Evolutionary conservation across 2,113 vertebrate genomes (phyloP).

Genomic region (Salvator merianae): DNA sequence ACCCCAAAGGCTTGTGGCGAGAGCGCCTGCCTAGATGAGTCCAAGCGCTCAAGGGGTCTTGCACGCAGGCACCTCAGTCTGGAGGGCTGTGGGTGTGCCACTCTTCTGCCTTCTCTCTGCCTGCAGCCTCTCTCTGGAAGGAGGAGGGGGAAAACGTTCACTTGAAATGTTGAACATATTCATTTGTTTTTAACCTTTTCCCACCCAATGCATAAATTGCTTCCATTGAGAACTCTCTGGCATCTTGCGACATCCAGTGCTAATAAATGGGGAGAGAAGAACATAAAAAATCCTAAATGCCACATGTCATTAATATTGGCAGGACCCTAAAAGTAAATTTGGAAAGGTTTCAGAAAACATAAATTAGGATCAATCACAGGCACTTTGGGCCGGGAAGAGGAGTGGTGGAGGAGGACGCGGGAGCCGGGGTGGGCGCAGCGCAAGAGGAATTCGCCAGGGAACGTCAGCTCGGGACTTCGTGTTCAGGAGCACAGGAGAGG

Average conservation of each 20-base stretch:
- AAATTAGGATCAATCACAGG: conserved; percentile 70
- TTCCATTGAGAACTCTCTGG: conserved; percentile 65
- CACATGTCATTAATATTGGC: conserved; percentile 71
- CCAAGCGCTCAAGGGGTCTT: no score
- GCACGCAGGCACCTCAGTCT: no score
- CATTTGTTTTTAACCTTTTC: conserved; percentile 54
- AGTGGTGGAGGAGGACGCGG: no score
- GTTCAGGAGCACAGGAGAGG: neutral
- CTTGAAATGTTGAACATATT: conserved; percentile 44
- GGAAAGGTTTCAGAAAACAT: conserved; percentile 66
- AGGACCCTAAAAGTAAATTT: conserved; percentile 70
- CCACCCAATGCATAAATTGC: conserved; percentile 59
- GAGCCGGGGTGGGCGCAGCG: neutral
- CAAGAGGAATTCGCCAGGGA: neutral
- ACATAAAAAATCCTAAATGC: conserved; percentile 66
- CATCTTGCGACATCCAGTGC: conserved; percentile 63
- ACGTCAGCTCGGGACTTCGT: neutral
- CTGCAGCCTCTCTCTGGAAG: neutral
- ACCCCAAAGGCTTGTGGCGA: no score
- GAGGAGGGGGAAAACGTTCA: conserved; percentile 13
- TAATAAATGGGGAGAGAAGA: conserved; percentile 66
- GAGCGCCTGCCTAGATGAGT: no score
- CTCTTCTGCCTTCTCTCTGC: neutral
- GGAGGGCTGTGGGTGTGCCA: no score
- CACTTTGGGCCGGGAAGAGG: conserved; percentile 45